Conservation (phyloP, 2,113 vertebrate species). For the Athene cunicularia region DNA sequence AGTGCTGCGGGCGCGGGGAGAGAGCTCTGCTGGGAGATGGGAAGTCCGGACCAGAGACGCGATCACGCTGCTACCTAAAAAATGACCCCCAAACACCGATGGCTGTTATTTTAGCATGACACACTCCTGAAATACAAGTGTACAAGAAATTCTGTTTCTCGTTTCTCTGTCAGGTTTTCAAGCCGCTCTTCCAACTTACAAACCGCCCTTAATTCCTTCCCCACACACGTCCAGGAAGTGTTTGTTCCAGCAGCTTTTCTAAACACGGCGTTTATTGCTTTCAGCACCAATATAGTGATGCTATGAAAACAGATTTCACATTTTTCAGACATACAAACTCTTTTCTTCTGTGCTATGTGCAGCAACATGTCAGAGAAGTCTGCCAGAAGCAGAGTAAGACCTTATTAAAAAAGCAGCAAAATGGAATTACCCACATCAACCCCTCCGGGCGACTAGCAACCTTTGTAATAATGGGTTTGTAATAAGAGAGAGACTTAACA, state of each 20-base stretch:
- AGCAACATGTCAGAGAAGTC: neutral
- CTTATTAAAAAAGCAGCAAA: neutral
- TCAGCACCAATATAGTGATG: neutral
- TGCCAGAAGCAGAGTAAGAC: neutral
- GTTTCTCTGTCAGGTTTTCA: neutral
- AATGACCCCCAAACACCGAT: rapidly evolving
- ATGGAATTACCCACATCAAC: neutral
- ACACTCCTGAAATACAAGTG: neutral
- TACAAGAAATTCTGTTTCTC: neutral
- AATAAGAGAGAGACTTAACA: neutral
- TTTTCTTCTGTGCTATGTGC: neutral
- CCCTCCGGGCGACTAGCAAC: neutral
- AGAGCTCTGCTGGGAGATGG: too few species aligned
- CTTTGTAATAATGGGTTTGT: neutral
- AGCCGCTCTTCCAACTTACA: neutral
- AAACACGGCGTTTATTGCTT: neutral
- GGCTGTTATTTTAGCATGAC: rapidly evolving
- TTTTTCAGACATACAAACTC: neutral
- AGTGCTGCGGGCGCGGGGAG: too few species aligned
- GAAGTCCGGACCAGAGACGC: too few species aligned
- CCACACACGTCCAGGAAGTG: neutral
- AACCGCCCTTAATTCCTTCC: neutral
- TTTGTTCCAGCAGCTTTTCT: neutral
- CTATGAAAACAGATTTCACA: neutral
- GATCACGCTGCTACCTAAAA: too few species aligned